Conservation (phyloP, 2,113 vertebrate species). For the Agapornis roseicollis region DNA sequence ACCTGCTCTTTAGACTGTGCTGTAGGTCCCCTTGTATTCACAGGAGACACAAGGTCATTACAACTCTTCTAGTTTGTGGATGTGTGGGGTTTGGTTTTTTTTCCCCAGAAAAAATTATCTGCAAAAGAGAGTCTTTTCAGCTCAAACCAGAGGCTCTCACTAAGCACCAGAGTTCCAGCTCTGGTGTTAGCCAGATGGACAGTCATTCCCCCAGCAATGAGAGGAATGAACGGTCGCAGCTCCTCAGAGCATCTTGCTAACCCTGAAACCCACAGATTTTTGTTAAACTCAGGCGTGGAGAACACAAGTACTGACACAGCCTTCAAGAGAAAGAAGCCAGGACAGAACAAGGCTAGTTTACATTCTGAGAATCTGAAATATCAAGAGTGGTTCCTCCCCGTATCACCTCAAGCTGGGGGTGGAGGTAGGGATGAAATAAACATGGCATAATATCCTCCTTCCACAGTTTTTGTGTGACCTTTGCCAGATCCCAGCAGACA, state of each 20-base stretch:
- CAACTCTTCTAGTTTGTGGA: not conserved
- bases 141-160: not conserved
- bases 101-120: not conserved
- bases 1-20: not conserved
- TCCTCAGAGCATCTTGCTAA: not conserved
- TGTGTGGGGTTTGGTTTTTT: not conserved
- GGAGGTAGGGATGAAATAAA: not conserved
- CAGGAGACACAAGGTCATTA: not conserved
- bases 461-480: not conserved
- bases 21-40: not conserved
- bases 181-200: not conserved
- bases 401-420: not conserved
- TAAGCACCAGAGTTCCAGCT: not conserved
- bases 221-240: not conserved
- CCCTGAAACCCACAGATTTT: not conserved
- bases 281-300: not conserved
- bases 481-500: not conserved
- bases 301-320: not conserved
- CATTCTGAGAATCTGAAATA: not conserved
- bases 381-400: not conserved
- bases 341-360: not conserved
- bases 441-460: not conserved
- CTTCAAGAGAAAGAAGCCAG: not conserved
- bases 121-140: not conserved
- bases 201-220: not conserved